These are phyloP conservation scores for Microcaecilia unicolor DNA, from an alignment of 2,797 vertebrate species.

Conservation along the genomic window DNA sequence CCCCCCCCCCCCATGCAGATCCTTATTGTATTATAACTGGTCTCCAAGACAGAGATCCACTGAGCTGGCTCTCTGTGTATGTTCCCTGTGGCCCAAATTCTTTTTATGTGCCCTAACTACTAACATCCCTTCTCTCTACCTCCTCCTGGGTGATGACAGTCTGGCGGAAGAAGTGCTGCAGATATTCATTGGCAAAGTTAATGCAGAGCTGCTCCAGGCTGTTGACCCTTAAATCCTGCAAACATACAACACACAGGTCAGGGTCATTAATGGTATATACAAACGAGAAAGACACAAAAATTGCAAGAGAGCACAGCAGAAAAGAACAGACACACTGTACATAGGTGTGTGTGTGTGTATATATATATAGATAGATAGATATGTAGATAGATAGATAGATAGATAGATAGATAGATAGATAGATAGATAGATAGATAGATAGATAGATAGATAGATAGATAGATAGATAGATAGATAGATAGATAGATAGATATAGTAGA, in stretches of 20 bases:
- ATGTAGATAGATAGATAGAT: too few relatives aligned
- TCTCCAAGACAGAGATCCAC: neutral
- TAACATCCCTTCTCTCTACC: conserved; percentile 41
- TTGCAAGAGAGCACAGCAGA: too few relatives aligned
- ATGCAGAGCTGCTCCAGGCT: conserved; percentile 89
- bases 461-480: too few relatives aligned
- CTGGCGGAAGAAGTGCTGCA: conserved; percentile 70
- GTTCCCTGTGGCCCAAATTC: neutral
- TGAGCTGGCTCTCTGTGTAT: neutral
- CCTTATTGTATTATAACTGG: neutral
- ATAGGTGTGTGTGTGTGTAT: too few relatives aligned
- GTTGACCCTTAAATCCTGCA: conserved; percentile 80
- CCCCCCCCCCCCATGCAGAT: too few relatives aligned
- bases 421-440: too few relatives aligned
- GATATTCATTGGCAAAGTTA: conserved; percentile 82
- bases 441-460: too few relatives aligned
- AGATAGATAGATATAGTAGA: too few relatives aligned
- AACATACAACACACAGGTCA: neutral
- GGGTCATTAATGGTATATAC: neutral
- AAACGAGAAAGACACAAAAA: neutral
- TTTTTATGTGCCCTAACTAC: neutral
- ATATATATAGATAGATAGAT: too few relatives aligned
- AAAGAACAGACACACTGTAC: too few relatives aligned
- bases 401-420: too few relatives aligned
- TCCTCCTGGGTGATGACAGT: conserved; percentile 75